phyloP scores from a whole-genome alignment of 2,888 invertebrate genomes.

The Agriopis aurantiaria region DNA sequence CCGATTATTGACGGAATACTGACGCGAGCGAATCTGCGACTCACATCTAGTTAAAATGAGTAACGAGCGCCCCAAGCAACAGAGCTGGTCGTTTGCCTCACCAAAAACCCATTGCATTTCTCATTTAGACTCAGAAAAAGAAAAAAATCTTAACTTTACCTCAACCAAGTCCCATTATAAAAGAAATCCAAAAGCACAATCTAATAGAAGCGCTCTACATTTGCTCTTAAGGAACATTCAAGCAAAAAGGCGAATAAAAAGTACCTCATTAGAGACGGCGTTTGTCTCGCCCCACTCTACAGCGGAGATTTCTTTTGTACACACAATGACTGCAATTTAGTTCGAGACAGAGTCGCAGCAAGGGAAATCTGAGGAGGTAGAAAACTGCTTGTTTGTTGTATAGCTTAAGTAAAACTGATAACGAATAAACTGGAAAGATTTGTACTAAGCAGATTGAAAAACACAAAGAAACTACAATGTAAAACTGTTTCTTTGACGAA shows the following conservation, averaged over 20 bases:
- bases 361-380: constrained; percentile 6
- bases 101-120: no score
- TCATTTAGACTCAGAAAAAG: neutral
- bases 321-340: constrained; percentile 51
- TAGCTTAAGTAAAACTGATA: neutral
- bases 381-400: neutral
- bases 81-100: no score
- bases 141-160: constrained; percentile 5
- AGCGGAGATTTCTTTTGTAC: constrained; percentile 47
- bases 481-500: no score
- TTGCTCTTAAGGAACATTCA: constrained; percentile 32
- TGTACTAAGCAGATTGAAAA: neutral
- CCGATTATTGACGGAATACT: no score
- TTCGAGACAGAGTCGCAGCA: constrained; percentile 20
- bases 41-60: no score
- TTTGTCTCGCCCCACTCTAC: constrained; percentile 40
- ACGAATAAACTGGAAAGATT: neutral
- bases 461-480: no score
- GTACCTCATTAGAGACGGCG: constrained; percentile 46
- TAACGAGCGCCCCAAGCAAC: no score
- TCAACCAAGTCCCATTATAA: constrained; percentile 16
- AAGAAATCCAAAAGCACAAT: constrained; percentile 29
- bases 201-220: constrained; percentile 32
- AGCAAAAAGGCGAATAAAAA: constrained; percentile 38
- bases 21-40: no score